These are phyloP conservation scores for Meiosimyza platycephala DNA, from an alignment of 2,888 invertebrate species.

Conservation along the genomic window DNA sequence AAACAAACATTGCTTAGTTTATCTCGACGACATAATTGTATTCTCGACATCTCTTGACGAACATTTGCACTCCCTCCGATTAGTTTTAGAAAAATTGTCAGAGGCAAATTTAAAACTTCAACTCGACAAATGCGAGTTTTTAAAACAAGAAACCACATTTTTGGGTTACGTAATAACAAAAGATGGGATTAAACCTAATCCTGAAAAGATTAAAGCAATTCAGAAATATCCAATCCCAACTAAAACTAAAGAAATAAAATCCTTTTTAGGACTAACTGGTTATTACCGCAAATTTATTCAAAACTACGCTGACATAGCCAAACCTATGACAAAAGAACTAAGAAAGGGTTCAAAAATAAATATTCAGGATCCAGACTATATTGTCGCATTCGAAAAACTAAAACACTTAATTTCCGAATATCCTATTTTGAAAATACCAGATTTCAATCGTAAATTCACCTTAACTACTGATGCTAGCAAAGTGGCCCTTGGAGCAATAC, in stretches of 20 bases:
- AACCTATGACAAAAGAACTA: constrained; percentile 43
- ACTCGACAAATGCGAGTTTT: too few relatives aligned
- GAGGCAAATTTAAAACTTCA: too few relatives aligned
- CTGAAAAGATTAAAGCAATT: constrained; percentile 51
- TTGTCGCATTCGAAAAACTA: constrained; percentile 26
- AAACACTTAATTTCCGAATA: constrained; percentile 33
- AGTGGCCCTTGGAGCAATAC: constrained; percentile 43
- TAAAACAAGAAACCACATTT: constrained; percentile 46
- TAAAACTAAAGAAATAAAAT: constrained; percentile 49
- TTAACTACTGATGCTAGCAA: constrained; percentile 42
- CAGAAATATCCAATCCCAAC: constrained; percentile 47
- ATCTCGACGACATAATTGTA: too few relatives aligned
- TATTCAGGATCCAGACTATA: constrained; percentile 21
- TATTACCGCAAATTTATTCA: constrained; percentile 47
- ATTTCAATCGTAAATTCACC: constrained; percentile 42
- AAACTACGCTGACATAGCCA: constrained; percentile 43
- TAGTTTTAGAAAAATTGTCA: too few relatives aligned
- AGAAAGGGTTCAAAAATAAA: constrained; percentile 25
- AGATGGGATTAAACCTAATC: constrained; percentile 53
- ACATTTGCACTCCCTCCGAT: too few relatives aligned
- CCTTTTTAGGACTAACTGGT: constrained; percentile 47
- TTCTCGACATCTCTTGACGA: too few relatives aligned
- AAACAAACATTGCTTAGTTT: too few relatives aligned
- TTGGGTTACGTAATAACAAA: constrained; percentile 55
- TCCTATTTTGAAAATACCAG: constrained; percentile 40